A percentile compares a stretch with the other conserved stretches of the same genome.
phyloP scores from a whole-genome alignment of 2,888 invertebrate species.

The Tetragonula carbonaria region DNA sequence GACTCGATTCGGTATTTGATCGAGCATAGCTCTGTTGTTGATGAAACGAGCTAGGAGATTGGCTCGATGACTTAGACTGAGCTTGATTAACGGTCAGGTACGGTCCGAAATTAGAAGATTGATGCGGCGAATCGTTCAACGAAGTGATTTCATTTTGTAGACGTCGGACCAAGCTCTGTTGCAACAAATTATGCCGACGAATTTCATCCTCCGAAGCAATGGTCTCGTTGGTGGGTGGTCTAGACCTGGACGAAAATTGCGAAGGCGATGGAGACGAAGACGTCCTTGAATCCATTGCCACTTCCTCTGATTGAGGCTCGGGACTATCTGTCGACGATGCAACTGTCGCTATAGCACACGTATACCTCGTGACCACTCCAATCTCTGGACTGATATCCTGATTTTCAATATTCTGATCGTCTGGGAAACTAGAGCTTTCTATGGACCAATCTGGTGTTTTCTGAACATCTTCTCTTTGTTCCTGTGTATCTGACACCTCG shows the following conservation, averaged over 20 bases:
- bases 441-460: slow-evolving; percentile 19
- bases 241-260: slow-evolving; percentile 46
- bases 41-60: neutral
- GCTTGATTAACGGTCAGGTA: slow-evolving; percentile 8
- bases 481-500: neutral
- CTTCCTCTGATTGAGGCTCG: slow-evolving; percentile 46
- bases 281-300: slow-evolving; percentile 27
- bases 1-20: neutral
- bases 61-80: slow-evolving; percentile 6
- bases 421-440: slow-evolving; percentile 49
- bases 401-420: slow-evolving; percentile 78
- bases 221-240: slow-evolving; percentile 40
- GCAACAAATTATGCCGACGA: slow-evolving; percentile 80
- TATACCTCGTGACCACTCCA: slow-evolving; percentile 80
- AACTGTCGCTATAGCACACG: slow-evolving; percentile 80
- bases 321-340: slow-evolving; percentile 69
- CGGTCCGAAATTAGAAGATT: neutral
- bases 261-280: slow-evolving; percentile 57
- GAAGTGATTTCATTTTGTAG: slow-evolving; percentile 63
- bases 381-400: slow-evolving; percentile 80
- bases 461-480: neutral
- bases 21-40: slow-evolving; percentile 2
- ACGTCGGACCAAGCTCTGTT: slow-evolving; percentile 74
- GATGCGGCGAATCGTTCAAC: slow-evolving; percentile 44
- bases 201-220: slow-evolving; percentile 72